Evolutionary conservation across 2,888 invertebrate genomes (phyloP), one percentile per base, ranked within the genome.

Genomic region (Heterodera filipjevi): DNA sequence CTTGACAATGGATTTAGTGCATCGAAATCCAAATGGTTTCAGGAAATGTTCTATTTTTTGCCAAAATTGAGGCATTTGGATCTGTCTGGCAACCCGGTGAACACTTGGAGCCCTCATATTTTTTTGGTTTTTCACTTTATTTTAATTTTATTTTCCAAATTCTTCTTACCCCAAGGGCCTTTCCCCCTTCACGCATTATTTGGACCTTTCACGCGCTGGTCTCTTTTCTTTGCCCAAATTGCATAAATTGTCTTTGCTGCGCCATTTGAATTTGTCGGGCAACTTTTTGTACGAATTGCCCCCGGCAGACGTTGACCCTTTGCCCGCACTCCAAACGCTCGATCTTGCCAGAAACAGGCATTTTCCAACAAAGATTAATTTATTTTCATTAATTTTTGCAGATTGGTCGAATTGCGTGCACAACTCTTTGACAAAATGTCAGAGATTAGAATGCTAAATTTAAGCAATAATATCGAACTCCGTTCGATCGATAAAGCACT

Each of bases 251-350:
- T 66, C 35, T 12, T 75, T 66, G 46, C 77, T 89, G n/a, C 81
- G 81, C 30, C 76, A 79, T 3, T 76, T 89, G 30, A 88, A 89
- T 80, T 80, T 89, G 30, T 88, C 87, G 82, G 80, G 80, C 74
- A 88, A 88, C 80, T 84, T 84, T 39, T 86, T 88, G 33, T 86
- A 87, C 75, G 86, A 89, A 71, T 35, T 88, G 1, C 79, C 82
- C n/a, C 79, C 83, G 19, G 71, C 77, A n/a, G 87, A 88, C 93
- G 91, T 94, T 94, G 85, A 97, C 93, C 83, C 93, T 94, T 85
- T 94, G 94, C 83, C 96, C 95, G 87, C 95, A 94, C 6, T 96
- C 92, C 76, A 97, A 91, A 81, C 93, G 93, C 83, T 93, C 92
- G 73, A 98, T 90, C 86, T 94, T 93, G 66, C 88, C 0, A 76